Evolutionary conservation across 2,113 vertebrate species (phyloP).

Genomic region (Vicugna pacos): DNA sequence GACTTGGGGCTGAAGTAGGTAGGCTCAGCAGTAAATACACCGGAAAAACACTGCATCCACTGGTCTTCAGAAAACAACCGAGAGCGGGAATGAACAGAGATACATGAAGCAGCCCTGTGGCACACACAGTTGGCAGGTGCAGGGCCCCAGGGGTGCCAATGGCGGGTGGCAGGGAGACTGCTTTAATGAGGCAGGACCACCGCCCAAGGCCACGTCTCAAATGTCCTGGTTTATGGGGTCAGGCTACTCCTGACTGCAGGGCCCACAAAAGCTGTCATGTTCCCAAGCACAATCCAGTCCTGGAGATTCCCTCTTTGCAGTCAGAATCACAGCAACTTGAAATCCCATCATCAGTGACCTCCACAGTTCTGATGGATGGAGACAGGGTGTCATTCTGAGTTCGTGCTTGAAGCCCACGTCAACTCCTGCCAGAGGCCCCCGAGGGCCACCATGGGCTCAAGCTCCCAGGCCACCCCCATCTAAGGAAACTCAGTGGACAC

Average conservation of each 20-base stretch:
- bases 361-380: too few species aligned
- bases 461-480: neutral
- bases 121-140: neutral
- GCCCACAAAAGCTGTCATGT: neutral
- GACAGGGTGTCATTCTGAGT: neutral
- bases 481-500: neutral
- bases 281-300: neutral
- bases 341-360: neutral
- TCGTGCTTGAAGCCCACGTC: neutral
- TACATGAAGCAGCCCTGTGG: neutral
- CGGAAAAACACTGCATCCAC: neutral
- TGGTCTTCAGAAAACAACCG: neutral
- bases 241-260: neutral
- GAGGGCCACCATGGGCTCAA: neutral
- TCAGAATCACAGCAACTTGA: neutral
- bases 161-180: rapidly evolving
- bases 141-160: neutral
- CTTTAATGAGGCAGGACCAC: too few species aligned
- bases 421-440: neutral
- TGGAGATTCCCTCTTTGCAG: too few species aligned
- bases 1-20: neutral
- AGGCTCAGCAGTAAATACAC: neutral
- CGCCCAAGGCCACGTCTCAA: too few species aligned
- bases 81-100: neutral
- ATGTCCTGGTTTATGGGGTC: neutral